A percentile compares a stretch with the other conserved stretches of the same genome.
phyloP scores from a whole-genome alignment of 2,888 invertebrate genomes.

The Protonemura montana region DNA sequence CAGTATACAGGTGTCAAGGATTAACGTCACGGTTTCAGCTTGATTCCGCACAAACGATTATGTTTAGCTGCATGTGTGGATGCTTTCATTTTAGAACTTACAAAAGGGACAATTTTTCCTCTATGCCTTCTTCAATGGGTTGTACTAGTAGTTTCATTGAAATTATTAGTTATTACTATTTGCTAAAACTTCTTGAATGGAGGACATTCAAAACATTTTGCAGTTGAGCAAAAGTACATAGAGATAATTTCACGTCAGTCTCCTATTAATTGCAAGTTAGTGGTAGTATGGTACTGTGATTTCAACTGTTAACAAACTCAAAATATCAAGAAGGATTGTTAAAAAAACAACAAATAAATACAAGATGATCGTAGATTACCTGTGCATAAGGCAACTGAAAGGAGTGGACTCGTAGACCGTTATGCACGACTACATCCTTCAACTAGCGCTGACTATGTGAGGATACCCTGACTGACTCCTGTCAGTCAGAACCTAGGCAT shows the following conservation, averaged over 20 bases:
- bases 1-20: background rate
- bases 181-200: background rate
- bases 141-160: constrained; percentile 18
- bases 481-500: too few relatives aligned
- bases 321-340: background rate
- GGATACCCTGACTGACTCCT: too few relatives aligned
- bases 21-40: too few relatives aligned
- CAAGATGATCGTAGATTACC: background rate
- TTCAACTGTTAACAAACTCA: constrained; percentile 23
- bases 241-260: constrained; percentile 17
- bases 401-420: too few relatives aligned
- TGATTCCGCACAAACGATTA: too few relatives aligned
- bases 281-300: background rate
- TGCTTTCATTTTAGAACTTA: too few relatives aligned
- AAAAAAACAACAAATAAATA: background rate
- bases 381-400: background rate
- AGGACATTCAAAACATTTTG: background rate
- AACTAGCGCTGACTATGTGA: too few relatives aligned
- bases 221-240: background rate
- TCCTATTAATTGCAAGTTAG: background rate
- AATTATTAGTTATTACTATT: background rate
- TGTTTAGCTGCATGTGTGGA: too few relatives aligned
- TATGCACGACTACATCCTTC: too few relatives aligned
- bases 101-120: too few relatives aligned
- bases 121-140: background rate